Percentiles rank a stretch among this genome's conserved stretches.
Evolutionary conservation across 1,140 invertebrate genomes (phyloP).

Genomic region (Tetranychus urticae): DNA sequence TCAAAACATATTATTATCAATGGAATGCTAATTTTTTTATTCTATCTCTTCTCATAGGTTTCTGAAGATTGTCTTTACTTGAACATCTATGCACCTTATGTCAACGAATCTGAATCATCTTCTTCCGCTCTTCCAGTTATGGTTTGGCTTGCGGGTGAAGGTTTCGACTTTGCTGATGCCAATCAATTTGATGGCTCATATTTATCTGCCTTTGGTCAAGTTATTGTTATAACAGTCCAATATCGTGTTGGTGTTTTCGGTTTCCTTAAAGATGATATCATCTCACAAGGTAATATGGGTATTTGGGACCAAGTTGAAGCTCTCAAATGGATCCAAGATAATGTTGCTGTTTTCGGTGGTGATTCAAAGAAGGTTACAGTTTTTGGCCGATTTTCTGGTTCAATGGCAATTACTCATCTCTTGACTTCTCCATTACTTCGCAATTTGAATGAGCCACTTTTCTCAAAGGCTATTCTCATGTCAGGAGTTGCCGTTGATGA

Average conservation of each 20-base stretch:
- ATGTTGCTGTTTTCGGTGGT: conserved; percentile 70
- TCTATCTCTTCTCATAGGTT: neutral
- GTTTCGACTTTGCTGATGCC: conserved; percentile 14
- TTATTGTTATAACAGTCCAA: conserved; percentile 20
- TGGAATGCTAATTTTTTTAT: neutral
- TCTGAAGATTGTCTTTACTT: conserved; percentile 17
- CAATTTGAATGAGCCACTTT: conserved; percentile 6
- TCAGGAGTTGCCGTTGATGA: conserved; percentile 14
- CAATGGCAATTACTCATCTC: conserved; percentile 15
- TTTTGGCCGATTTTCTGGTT: conserved; percentile 32
- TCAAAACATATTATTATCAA: too few species aligned
- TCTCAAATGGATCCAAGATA: conserved; percentile 75
- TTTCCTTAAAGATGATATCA: conserved; percentile 34
- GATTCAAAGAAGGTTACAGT: conserved; percentile 74
- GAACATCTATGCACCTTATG: conserved; percentile 12
- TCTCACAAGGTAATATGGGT: conserved; percentile 46
- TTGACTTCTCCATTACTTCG: conserved; percentile 10
- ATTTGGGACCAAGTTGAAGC: conserved; percentile 84
- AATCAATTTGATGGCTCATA: conserved; percentile 4
- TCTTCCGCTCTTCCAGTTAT: conserved; percentile 9
- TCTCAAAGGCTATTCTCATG: conserved; percentile 13
- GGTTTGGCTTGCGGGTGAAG: conserved; percentile 19
- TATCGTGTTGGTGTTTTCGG: conserved; percentile 36
- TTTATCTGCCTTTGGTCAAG: conserved; percentile 15
- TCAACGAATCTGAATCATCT: neutral